Evolutionary conservation across 2,888 invertebrate genomes (phyloP).

Genomic region (Melitaea athalia): DNA sequence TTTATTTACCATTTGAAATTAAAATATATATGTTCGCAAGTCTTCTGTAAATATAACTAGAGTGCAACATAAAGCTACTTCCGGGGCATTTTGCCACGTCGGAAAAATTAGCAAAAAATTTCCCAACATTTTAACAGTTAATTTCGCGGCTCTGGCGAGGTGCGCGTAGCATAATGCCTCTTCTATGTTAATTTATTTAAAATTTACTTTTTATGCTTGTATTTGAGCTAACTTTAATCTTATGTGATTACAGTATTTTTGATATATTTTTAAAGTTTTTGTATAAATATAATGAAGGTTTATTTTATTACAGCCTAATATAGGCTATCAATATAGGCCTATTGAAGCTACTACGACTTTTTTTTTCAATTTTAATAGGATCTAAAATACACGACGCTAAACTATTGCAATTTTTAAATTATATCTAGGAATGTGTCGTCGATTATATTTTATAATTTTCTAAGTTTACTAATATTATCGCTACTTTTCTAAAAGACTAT

Average conservation of each 20-base stretch:
- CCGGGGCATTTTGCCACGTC: background rate
- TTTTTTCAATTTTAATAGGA: too few species aligned
- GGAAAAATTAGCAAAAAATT: background rate
- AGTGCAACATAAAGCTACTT: background rate
- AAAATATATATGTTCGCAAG: background rate
- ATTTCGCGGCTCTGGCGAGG: slow-evolving; percentile 1
- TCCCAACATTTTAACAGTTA: slow-evolving; percentile 4
- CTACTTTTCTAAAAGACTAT: too few species aligned
- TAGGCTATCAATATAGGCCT: too few species aligned
- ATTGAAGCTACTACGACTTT: too few species aligned
- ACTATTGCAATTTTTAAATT: too few species aligned
- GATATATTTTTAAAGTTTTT: background rate
- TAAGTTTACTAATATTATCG: background rate
- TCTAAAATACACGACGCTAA: too few species aligned
- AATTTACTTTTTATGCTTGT: slow-evolving; percentile 6
- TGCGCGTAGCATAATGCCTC: slow-evolving; percentile 3
- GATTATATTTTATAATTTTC: too few species aligned
- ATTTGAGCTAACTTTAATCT: slow-evolving; percentile 3
- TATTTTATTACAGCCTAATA: too few species aligned
- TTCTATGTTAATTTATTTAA: slow-evolving; percentile 15
- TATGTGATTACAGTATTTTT: slow-evolving; percentile 1
- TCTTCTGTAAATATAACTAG: background rate
- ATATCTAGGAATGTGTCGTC: too few species aligned
- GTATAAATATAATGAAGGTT: too few species aligned
- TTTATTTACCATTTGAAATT: background rate